Conservation (phyloP, 2,113 vertebrate species). For the Astur gentilis region DNA sequence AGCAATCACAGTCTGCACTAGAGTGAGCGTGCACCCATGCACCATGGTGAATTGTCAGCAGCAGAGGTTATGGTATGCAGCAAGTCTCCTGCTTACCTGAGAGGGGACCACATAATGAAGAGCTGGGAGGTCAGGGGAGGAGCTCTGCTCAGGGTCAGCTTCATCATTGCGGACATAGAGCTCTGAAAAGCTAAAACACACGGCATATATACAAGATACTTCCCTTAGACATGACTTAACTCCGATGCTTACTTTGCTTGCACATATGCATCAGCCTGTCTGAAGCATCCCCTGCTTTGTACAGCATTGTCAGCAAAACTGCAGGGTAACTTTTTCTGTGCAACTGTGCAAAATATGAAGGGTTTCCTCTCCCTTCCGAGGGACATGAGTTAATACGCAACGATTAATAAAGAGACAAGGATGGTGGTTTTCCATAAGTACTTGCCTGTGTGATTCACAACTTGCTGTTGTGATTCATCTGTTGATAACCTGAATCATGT, state of each 20-base stretch:
- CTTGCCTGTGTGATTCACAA: not conserved
- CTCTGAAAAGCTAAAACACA: slow-evolving; percentile 48
- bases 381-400: not conserved
- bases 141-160: not conserved
- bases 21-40: fast-evolving
- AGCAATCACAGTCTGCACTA: not conserved
- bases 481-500: not conserved
- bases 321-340: not conserved
- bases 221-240: not conserved
- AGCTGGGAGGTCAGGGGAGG: slow-evolving; percentile 20
- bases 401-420: not conserved
- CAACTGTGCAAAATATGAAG: not conserved
- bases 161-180: not conserved
- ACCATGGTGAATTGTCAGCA: fast-evolving
- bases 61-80: not conserved
- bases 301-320: not conserved
- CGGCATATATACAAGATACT: not conserved
- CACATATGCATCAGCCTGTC: not conserved
- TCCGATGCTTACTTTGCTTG: not conserved
- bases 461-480: not conserved
- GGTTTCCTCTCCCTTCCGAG: not conserved
- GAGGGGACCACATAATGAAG: not conserved
- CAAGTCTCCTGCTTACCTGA: slow-evolving; percentile 56
- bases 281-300: not conserved
- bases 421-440: not conserved